Conservation (phyloP, 37 sponge, comb jelly and placozoan species). For the Aplysina aerophoba region DNA sequence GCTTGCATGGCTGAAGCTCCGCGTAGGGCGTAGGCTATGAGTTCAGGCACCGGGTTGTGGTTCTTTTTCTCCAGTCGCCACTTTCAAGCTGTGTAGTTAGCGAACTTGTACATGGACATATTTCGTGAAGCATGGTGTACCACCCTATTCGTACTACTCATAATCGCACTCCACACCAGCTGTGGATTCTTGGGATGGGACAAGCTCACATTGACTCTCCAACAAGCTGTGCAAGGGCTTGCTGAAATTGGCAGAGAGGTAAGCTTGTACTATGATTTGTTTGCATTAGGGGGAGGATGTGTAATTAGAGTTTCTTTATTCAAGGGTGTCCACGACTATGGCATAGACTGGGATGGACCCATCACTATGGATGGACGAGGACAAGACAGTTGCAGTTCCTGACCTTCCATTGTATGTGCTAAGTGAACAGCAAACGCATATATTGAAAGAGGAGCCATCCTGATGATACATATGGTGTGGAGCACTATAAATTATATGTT, state of each 20-base stretch:
- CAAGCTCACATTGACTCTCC: too few relatives aligned
- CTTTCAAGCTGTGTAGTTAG: too few relatives aligned
- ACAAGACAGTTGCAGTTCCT: slow-evolving; percentile 6
- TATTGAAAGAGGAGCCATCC: neutral
- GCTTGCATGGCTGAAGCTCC: too few relatives aligned
- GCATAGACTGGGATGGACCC: slow-evolving; percentile 38
- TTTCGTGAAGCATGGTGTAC: slow-evolving; percentile 24
- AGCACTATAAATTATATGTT: too few relatives aligned
- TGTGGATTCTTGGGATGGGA: slow-evolving; percentile 41
- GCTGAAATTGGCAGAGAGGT: too few relatives aligned
- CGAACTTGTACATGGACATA: too few relatives aligned
- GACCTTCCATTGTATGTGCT: neutral
- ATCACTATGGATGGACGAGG: slow-evolving; percentile 5
- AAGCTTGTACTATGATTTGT: too few relatives aligned
- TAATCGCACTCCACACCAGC: slow-evolving; percentile 57
- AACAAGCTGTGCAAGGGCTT: too few relatives aligned
- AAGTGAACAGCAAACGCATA: neutral
- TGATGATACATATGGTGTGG: too few relatives aligned
- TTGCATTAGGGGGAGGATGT: neutral
- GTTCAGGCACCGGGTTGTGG: too few relatives aligned
- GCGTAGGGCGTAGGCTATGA: too few relatives aligned
- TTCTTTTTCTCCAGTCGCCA: too few relatives aligned
- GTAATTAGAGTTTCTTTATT: neutral
- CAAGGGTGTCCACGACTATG: slow-evolving; percentile 2
- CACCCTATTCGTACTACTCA: slow-evolving; percentile 22